Evolutionary conservation across 2,113 vertebrate genomes (phyloP), one percentile per base, ranked within the genome.

Genomic region (Crotalus viridis): DNA sequence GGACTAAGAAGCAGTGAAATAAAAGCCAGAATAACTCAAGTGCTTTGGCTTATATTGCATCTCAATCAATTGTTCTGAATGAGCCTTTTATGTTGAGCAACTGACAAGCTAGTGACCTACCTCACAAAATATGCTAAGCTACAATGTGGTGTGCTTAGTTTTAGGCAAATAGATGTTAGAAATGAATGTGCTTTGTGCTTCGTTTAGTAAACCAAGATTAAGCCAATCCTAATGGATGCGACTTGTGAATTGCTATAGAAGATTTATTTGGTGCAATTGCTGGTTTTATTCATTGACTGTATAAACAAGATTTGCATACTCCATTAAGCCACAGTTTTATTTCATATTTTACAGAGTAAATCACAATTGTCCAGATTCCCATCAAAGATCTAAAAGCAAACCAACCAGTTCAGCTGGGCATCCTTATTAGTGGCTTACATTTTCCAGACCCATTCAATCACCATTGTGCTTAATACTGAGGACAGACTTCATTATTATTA

Each of bases 1-100:
- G 97, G 96, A 98, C 98, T 98, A 98, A 98, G 97, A 97, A 96
- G 97, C 97, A 97, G 97, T 96, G 95, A 98, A 98, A 98, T 98
- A 98, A 98, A 98, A 97, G 94, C 96, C 96, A 97, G 96, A 98
- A 96, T 98, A 98, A 98, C 98, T 98, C 96, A 96, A 39, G 52
- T 91, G 91, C 93, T 93, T 96, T 91, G 94, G 56, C 21, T 90
- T 91, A 54, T 91, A 94, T 93, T 85, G 88, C 56, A 22, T 81
- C 69, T 92, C n/a, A 57, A 26, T 46, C 10, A 19, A 28, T 51
- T 3, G 26, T 46, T 46, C 5, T 28, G 48, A 33, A 91, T 91
- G 33, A 64, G 54, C 86, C 48, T 52, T 51, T 81, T 43, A 21
- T 43, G 6, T 81, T 81, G 74, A 33, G 74, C 33, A 81, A 43